Base-by-base conservation (phyloP, 2,113 vertebrate species). In the Athene noctua region DNA sequence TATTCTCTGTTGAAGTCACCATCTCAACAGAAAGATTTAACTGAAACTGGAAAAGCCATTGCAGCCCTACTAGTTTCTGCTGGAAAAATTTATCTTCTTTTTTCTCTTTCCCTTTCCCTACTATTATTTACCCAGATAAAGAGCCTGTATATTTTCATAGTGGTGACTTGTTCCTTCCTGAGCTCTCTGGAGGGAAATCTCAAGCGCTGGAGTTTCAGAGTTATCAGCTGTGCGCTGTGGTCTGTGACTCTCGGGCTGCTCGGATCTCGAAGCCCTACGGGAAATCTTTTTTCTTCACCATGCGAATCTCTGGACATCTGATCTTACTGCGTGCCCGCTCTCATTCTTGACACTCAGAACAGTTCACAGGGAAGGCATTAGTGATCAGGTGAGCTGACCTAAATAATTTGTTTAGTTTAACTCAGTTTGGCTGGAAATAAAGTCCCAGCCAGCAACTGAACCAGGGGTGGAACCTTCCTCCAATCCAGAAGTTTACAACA, bases 261-360 rank as follows among this genome's bases (percentile, higher is more conserved):
- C 6, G 1, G 27, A 34, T 19, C 68, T 44, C 5, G 2, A 61
- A 72, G 25, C 20, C 32, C 34, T 16, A 3, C 0, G 16, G 42
- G 66, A 44, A 62, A 75, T 44, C 5, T 13, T 21, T 21, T 47
- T 62, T 61, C 57, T 67, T 66, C 61, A 20, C 15, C 22, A 34
- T 0, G 0, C 11, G n/a, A 22, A 4, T 40, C 58, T 62, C 55
- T 25, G 40, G 25, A 13, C 55, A 25, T 16, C 36, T 62, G 75
- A 23, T 22, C 7, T 49, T 29, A 9, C 25, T 13, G 20, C 0
- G 0, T 27, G 25, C 19, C 36, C 5, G 5, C 54, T 79, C 42
- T 16, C 22, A 1, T 32, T 47, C 32, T 15, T 68, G 40, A 10
- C 44, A 13, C 49, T 27, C 36, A 16, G 72, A 51, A 19, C 57